These are phyloP conservation scores for Gonocerus acuteangulatus DNA, from an alignment of 2,888 invertebrate species.

Conservation along the genomic window DNA sequence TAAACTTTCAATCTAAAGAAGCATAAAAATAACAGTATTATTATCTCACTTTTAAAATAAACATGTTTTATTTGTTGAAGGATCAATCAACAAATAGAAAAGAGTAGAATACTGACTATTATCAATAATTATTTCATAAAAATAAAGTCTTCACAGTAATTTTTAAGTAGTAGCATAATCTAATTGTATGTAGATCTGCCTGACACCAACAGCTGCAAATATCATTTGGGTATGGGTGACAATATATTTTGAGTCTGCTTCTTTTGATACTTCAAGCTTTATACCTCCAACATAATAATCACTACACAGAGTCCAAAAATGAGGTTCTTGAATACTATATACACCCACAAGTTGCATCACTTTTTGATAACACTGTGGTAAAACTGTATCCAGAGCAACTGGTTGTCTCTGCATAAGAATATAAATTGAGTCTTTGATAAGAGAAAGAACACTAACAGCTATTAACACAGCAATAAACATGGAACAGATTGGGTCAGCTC, in stretches of 20 bases:
- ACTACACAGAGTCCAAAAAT: slow-evolving; percentile 96
- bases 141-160: neutral
- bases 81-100: too few relatives aligned
- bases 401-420: slow-evolving; percentile 95
- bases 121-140: too few relatives aligned
- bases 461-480: slow-evolving; percentile 91
- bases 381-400: slow-evolving; percentile 63
- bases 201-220: slow-evolving; percentile 84
- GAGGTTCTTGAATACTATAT: slow-evolving; percentile 91
- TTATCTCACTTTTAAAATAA: too few relatives aligned
- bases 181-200: slow-evolving; percentile 85
- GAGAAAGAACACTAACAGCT: slow-evolving; percentile 72
- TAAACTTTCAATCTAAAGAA: too few relatives aligned
- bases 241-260: slow-evolving; percentile 87
- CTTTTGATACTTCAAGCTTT: slow-evolving; percentile 89
- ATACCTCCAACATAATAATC: slow-evolving; percentile 87
- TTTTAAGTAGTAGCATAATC: slow-evolving; percentile 72
- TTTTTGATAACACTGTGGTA: slow-evolving; percentile 83
- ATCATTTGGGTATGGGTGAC: slow-evolving; percentile 89
- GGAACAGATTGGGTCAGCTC: slow-evolving; percentile 95
- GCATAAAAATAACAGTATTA: too few relatives aligned
- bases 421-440: slow-evolving; percentile 78
- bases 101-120: too few relatives aligned
- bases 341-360: slow-evolving; percentile 85
- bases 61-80: too few relatives aligned